Percentiles rank a stretch among this genome's conserved stretches.
Conservation (phyloP, 2,888 invertebrate genomes). For the Mactromeris polynyma region DNA sequence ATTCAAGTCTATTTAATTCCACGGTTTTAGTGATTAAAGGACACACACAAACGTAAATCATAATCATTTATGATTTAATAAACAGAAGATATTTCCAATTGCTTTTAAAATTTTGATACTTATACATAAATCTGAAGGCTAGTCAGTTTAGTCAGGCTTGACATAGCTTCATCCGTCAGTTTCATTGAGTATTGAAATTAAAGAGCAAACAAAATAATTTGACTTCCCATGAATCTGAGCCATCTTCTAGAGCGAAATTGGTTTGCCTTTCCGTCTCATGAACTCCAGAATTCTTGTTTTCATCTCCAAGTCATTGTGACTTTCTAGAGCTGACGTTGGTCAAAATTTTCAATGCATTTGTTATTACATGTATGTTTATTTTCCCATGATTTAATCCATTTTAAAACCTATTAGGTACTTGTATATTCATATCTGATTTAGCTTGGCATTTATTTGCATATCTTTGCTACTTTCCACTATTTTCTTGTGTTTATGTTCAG, state of each 20-base stretch:
- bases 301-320: background rate
- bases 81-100: background rate
- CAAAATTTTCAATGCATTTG: background rate
- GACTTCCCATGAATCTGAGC: background rate
- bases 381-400: background rate
- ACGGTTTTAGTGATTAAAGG: background rate
- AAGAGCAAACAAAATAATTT: background rate
- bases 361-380: background rate
- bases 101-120: background rate
- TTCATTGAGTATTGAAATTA: background rate
- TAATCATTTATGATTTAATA: background rate
- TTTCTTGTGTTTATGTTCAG: constrained; percentile 7
- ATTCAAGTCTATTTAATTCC: too few relatives aligned
- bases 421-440: constrained; percentile 1
- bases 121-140: background rate
- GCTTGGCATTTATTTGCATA: constrained; percentile 17
- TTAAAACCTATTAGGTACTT: background rate
- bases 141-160: background rate
- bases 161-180: background rate
- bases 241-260: background rate
- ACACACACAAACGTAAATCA: too few relatives aligned
- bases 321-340: background rate
- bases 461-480: background rate
- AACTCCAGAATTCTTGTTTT: background rate
- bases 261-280: background rate